Evolutionary conservation across 2,113 vertebrate genomes (phyloP), one percentile per base, ranked within the genome.

Genomic region (Monarcha castaneiventris): DNA sequence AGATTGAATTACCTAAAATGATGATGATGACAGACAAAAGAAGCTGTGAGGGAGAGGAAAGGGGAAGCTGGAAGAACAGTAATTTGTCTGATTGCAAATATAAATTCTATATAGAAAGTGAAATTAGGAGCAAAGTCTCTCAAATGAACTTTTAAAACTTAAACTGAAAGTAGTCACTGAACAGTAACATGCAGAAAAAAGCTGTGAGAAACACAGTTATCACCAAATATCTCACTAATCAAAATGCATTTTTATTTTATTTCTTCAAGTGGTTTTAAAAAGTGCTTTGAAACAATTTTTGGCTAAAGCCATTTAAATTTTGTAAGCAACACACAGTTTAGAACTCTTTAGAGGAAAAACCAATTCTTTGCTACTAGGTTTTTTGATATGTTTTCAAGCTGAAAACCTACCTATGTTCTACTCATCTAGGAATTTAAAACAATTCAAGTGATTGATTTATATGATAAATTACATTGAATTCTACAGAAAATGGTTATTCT

Each of bases 131-230:
- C 25, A 74, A 82, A 78, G 18, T 56, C 37, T 84, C 27, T 11
- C 41, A 83, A 66, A 49, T 16, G 16, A 66, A 43, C 14, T 49
- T 63, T 10, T 35, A 67, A 54, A 85, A 85, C 29, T 52, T 29
- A 35, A 72, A 87, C 23, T 67, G 10, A 44, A 80, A 83, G 39
- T 32, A 68, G 59, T 26, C 46, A 46, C 25, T 35, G 4, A 90
- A 69, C 7, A 64, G 16, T 59, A 71, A 48, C 9, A 63, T 3
- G 16, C 44, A 68, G 30, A 33, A 39, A 82, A 62, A 56, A 62
- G 7, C 73, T 21, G 7, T 16, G 32, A 58, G 22, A 71, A 20
- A 54, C 1, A 67, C 2, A 61, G 0, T 9, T 9, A 67, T 7
- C 21, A 46, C 5, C 25, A 51, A 48, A 8, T 55, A 37, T 4